Percentiles rank a stretch among this genome's conserved stretches.
These are phyloP conservation scores for Drosophila demipolita DNA, from an alignment of 2,888 invertebrate genomes.

Conservation along the genomic window DNA sequence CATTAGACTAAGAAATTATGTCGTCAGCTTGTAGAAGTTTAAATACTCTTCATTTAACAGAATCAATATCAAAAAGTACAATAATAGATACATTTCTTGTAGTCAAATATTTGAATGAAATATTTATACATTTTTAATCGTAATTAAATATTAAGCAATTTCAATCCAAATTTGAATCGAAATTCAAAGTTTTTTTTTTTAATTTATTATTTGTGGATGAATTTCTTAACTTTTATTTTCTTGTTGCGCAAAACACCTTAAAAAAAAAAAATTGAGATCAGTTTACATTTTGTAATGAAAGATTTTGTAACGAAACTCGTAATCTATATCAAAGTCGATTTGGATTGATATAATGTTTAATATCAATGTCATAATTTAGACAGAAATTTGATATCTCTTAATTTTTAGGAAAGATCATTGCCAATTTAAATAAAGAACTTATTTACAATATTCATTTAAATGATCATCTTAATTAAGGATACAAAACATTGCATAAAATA, in stretches of 20 bases:
- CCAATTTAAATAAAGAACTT: neutral
- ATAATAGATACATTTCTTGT: neutral
- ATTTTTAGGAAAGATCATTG: neutral
- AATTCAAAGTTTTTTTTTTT: neutral
- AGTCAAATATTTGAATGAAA: neutral
- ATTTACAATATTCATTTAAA: neutral
- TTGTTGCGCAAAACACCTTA: neutral
- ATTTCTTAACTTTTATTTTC: neutral
- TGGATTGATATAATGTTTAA: neutral
- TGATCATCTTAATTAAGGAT: neutral
- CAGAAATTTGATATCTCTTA: neutral
- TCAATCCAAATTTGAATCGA: neutral
- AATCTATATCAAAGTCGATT: neutral
- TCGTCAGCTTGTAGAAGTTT: neutral
- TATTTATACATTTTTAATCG: neutral
- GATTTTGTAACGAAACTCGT: neutral
- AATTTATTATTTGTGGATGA: neutral
- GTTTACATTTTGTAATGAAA: neutral
- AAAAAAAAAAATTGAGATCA: neutral
- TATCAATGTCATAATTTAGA: neutral
- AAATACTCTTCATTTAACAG: constrained; percentile 10
- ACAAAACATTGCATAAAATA: neutral
- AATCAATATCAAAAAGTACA: neutral
- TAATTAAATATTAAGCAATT: neutral
- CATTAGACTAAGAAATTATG: neutral